Percentiles rank a stretch among this genome's conserved stretches.
Conservation (phyloP, 1,140 invertebrate genomes). For the Drosophila jambulina region DNA sequence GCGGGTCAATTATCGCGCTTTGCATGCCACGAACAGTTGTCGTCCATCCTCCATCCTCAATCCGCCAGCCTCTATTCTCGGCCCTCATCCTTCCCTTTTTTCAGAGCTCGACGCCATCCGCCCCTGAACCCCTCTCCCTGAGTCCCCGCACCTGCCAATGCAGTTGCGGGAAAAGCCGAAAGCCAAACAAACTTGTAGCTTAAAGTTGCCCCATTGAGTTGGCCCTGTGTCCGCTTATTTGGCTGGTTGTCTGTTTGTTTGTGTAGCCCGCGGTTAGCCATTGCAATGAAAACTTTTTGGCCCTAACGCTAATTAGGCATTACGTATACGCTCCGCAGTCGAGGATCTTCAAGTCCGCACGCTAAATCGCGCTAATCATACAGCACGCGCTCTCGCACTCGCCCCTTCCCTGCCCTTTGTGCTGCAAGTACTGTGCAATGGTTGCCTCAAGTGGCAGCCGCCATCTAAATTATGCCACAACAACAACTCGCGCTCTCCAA, state of each 20-base stretch:
- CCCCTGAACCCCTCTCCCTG: neutral
- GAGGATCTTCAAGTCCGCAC: constrained; percentile 49
- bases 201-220: constrained; percentile 71
- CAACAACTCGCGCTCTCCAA: constrained; percentile 46
- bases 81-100: neutral
- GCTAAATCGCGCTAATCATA: constrained; percentile 76
- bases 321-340: constrained; percentile 49
- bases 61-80: constrained; percentile 6
- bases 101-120: neutral
- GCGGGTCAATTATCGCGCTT: constrained; percentile 80
- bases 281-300: constrained; percentile 70
- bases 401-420: constrained; percentile 6
- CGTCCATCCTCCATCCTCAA: constrained; percentile 33
- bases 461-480: constrained; percentile 74
- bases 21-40: constrained; percentile 71
- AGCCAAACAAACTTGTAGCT: constrained; percentile 77
- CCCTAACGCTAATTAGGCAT: constrained; percentile 72
- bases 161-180: constrained; percentile 48
- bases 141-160: constrained; percentile 31
- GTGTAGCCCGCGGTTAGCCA: constrained; percentile 65
- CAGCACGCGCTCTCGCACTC: constrained; percentile 28
- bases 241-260: constrained; percentile 23
- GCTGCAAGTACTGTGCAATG: constrained; percentile 39
- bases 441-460: constrained; percentile 64
- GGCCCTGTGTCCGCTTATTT: constrained; percentile 41